These are phyloP conservation scores for Sciurus niger DNA, from an alignment of 2,113 vertebrate species.

Conservation along the genomic window DNA sequence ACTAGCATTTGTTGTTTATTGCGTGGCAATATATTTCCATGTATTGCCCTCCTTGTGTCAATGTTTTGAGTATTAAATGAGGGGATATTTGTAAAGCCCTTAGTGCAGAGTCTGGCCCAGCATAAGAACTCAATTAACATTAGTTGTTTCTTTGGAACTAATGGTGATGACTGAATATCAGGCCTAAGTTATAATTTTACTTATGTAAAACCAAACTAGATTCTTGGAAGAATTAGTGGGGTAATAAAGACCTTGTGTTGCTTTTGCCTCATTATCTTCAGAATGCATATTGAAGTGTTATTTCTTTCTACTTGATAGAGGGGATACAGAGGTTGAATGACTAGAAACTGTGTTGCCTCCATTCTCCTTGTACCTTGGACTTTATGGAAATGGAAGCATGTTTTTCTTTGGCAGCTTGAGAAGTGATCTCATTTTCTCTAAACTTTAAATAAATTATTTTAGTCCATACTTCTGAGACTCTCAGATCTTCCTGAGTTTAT, in stretches of 20 bases:
- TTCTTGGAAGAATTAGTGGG: constrained; percentile 67
- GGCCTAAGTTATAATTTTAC: constrained; percentile 59
- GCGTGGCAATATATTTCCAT: not conserved
- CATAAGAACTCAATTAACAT: constrained; percentile 14
- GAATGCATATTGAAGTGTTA: constrained; percentile 31
- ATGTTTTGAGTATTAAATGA: not conserved
- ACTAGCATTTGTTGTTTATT: not conserved
- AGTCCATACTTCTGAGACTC: not conserved
- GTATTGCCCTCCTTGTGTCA: not conserved
- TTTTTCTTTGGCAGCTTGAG: not conserved
- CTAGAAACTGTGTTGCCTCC: not conserved
- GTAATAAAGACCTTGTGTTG: constrained; percentile 24
- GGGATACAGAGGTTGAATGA: not conserved
- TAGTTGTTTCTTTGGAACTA: constrained; percentile 35
- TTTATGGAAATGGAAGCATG: not conserved
- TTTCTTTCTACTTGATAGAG: constrained; percentile 28
- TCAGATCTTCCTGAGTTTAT: not conserved
- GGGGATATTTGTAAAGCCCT: constrained; percentile 48
- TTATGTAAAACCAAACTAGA: constrained; percentile 69
- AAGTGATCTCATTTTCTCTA: not conserved
- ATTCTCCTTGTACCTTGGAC: not conserved
- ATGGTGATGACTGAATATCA: constrained; percentile 48
- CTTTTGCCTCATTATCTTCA: constrained; percentile 56
- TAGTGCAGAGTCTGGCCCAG: not conserved
- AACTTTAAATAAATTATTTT: not conserved